These are phyloP conservation scores for Sminthurinus signatus DNA, from an alignment of 1,140 invertebrate species.

Conservation along the genomic window DNA sequence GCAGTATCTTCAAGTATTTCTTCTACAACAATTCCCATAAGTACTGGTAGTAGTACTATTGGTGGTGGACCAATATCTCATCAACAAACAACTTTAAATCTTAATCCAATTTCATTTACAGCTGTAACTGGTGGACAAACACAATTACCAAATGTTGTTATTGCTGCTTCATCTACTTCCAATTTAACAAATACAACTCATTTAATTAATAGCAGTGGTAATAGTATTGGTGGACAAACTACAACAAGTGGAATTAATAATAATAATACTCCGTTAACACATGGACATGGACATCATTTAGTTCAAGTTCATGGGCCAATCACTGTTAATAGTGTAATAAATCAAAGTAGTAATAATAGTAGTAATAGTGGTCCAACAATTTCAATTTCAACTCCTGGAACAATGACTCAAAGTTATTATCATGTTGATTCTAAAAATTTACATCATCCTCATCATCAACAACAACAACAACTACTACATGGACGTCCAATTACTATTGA, in stretches of 20 bases:
- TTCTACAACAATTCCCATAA: no score
- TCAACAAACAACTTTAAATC: no score
- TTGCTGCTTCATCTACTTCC: constrained; percentile 15
- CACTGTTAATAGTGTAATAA: constrained; percentile 11
- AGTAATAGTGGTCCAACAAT: constrained; percentile 9
- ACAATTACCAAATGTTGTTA: constrained; percentile 25
- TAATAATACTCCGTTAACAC: no score
- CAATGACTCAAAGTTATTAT: constrained; percentile 27
- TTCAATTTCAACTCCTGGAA: constrained; percentile 12
- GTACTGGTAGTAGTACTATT: no score
- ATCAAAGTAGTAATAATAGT: neutral
- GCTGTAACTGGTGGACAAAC: constrained; percentile 1
- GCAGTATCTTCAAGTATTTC: neutral
- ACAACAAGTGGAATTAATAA: no score
- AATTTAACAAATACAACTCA: constrained; percentile 9
- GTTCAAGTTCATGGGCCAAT: constrained; percentile 36
- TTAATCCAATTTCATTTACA: constrained; percentile 2
- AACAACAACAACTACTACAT: constrained; percentile 16
- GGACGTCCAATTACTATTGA: constrained; percentile 30
- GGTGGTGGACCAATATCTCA: neutral
- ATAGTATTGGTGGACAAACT: no score
- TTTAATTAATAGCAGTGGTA: constrained; percentile 6
- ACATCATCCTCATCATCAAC: constrained; percentile 10
- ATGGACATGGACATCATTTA: constrained; percentile 27
- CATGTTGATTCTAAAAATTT: constrained; percentile 22